Percentiles rank a stretch among this genome's conserved stretches.
Evolutionary conservation across 1,140 invertebrate species (phyloP).

Genomic region (Magallana ariakensis): DNA sequence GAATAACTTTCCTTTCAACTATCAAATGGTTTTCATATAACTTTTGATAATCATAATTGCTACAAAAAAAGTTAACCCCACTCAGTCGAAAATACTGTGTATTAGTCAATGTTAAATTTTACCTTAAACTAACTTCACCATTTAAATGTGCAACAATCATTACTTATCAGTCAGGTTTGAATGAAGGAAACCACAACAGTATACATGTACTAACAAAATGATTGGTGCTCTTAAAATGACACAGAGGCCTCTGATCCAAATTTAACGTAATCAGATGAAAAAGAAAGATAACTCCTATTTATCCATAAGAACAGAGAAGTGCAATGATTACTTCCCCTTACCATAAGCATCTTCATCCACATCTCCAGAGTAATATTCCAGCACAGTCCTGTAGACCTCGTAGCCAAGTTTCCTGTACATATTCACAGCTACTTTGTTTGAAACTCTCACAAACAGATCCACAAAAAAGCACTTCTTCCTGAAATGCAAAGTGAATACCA

Average conservation of each 20-base stretch:
- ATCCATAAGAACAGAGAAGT: neutral
- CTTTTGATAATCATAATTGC: no score
- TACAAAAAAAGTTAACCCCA: no score
- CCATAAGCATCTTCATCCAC: constrained; percentile 99
- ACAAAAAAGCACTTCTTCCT: constrained; percentile 98
- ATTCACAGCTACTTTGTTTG: constrained; percentile 97
- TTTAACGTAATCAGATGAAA: neutral
- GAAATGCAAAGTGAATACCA: constrained; percentile 77
- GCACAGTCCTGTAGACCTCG: constrained; percentile 92
- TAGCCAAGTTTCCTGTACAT: constrained; percentile 99
- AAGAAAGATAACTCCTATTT: constrained; percentile 12
- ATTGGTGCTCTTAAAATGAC: neutral
- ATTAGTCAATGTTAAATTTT: no score
- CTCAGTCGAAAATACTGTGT: no score
- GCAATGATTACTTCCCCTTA: constrained; percentile 79
- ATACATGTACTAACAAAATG: no score
- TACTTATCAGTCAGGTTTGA: no score
- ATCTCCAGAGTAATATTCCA: constrained; percentile 92
- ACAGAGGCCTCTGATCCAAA: no score
- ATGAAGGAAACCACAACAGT: no score
- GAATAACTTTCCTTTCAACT: no score
- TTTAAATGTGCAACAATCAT: no score
- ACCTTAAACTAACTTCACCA: no score
- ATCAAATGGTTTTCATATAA: no score
- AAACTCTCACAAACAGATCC: constrained; percentile 98